Evolutionary conservation across 2,797 vertebrate species (phyloP).

Genomic region (Alca torda): DNA sequence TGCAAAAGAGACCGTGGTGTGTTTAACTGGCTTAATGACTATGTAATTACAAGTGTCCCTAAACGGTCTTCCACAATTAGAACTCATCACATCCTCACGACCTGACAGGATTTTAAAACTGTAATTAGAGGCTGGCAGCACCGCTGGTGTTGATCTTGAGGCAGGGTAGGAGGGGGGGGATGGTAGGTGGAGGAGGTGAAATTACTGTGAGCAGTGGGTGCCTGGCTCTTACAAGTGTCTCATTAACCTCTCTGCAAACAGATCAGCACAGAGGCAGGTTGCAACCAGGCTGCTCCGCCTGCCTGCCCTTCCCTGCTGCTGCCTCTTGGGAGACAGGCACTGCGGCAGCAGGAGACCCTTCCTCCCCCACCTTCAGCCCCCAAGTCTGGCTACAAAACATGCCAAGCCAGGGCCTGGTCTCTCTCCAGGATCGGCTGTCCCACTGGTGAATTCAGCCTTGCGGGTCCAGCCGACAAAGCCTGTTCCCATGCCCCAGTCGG

Average conservation of each 20-base stretch:
- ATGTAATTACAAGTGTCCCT: constrained; percentile 48
- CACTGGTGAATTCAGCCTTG: background rate
- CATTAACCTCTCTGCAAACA: background rate
- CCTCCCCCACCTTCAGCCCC: background rate
- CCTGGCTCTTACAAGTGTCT: background rate
- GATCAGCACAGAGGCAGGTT: background rate
- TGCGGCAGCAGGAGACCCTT: fast-evolving
- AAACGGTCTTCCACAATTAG: constrained; percentile 26
- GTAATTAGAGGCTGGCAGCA: constrained; percentile 21
- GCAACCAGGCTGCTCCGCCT: background rate
- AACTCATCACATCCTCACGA: constrained; percentile 10
- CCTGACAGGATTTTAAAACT: constrained; percentile 40
- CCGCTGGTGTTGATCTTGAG: background rate
- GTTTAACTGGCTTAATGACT: constrained; percentile 53
- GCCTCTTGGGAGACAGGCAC: fast-evolving
- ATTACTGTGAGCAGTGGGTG: background rate
- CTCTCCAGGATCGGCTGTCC: background rate
- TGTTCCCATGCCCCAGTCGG: fast-evolving
- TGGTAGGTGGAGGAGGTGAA: background rate
- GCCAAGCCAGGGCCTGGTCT: background rate
- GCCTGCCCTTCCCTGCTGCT: background rate
- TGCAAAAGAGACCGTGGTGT: constrained; percentile 12
- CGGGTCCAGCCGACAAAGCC: fast-evolving
- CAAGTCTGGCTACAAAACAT: background rate
- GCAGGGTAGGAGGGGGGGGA: background rate